Evolutionary conservation across 2,888 invertebrate genomes (phyloP).

Genomic region (Limnephilus marmoratus): DNA sequence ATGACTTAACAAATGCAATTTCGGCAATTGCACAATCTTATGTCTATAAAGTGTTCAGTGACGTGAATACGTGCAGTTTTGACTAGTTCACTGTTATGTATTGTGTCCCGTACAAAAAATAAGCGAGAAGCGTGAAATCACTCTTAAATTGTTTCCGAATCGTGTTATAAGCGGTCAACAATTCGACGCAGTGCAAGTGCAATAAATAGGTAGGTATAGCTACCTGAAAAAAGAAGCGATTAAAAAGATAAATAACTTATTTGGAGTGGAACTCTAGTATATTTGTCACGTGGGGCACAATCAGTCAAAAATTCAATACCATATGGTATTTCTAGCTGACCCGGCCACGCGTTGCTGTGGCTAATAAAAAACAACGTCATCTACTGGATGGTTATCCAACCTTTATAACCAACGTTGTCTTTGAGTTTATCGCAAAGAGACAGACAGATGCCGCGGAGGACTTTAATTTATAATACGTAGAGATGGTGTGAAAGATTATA

Average conservation of each 20-base stretch:
- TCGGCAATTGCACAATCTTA: neutral
- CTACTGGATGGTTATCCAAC: too few relatives aligned
- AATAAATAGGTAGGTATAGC: neutral
- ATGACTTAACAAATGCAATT: neutral
- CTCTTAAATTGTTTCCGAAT: neutral
- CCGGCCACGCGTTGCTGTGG: too few relatives aligned
- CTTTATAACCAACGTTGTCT: too few relatives aligned
- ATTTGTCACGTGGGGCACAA: neutral
- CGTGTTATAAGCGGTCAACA: neutral
- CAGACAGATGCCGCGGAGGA: too few relatives aligned
- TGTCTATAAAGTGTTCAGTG: neutral
- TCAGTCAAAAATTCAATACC: neutral
- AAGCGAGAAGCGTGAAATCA: neutral
- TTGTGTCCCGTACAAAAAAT: neutral
- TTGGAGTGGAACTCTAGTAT: neutral
- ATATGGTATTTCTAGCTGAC: too few relatives aligned
- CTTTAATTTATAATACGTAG: too few relatives aligned
- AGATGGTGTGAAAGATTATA: too few relatives aligned
- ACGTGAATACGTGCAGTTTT: neutral
- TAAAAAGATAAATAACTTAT: neutral
- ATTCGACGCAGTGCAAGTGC: slow-evolving; percentile 23
- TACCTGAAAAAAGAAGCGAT: neutral
- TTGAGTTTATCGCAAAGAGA: too few relatives aligned
- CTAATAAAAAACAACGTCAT: too few relatives aligned
- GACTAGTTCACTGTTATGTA: neutral